Conservation (phyloP, 2,888 invertebrate genomes). For the Diarsia rubi region DNA sequence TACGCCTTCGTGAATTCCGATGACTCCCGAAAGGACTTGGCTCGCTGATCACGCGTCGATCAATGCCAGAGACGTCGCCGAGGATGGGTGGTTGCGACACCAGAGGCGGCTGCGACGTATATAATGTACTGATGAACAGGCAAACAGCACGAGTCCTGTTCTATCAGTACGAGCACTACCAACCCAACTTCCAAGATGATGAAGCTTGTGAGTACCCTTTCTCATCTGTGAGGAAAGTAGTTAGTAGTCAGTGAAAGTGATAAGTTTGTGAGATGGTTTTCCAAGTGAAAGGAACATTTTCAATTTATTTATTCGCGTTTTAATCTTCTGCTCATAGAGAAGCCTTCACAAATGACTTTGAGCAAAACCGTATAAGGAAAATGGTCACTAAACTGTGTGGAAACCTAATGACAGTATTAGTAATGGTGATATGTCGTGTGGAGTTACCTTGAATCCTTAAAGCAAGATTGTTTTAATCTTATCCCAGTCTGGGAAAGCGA, state of each 20-base stretch:
- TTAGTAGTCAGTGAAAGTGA: conserved; percentile 11
- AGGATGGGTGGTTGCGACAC: conserved; percentile 78
- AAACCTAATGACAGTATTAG: no score
- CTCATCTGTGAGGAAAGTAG: neutral
- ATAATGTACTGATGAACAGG: conserved; percentile 75
- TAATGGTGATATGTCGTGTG: neutral
- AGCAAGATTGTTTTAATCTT: no score
- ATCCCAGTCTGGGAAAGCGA: no score
- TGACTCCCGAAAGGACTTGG: conserved; percentile 75
- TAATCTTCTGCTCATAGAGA: no score
- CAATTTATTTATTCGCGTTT: neutral
- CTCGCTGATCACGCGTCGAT: conserved; percentile 82
- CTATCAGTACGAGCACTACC: conserved; percentile 75
- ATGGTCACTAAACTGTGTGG: neutral
- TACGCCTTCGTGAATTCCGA: conserved; percentile 65
- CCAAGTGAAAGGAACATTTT: neutral
- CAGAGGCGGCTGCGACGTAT: conserved; percentile 72
- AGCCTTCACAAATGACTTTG: neutral
- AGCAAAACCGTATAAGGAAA: conserved; percentile 9
- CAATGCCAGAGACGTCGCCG: conserved; percentile 85
- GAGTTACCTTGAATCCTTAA: no score
- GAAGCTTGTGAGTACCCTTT: conserved; percentile 82
- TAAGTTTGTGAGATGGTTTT: neutral
- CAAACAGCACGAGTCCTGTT: conserved; percentile 78
- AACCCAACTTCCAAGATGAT: conserved; percentile 82